A percentile compares a stretch with the other conserved stretches of the same genome.
phyloP scores from a whole-genome alignment of 2,113 vertebrate genomes.

The Hypomesus transpacificus region DNA sequence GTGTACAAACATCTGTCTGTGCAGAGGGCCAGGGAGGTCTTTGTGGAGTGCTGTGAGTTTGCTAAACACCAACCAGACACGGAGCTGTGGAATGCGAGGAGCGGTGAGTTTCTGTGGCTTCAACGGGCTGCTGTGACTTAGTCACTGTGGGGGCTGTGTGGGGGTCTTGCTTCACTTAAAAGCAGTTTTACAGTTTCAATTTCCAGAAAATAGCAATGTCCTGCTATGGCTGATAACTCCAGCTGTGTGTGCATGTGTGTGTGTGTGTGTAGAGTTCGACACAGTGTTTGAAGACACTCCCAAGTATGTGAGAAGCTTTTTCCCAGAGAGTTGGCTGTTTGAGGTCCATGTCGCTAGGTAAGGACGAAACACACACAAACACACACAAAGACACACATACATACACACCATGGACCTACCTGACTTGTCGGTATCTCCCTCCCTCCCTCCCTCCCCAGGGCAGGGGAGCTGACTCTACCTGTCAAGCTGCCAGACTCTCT shows the following conservation, averaged over 20 bases:
- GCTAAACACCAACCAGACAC: not conserved
- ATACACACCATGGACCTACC: no score
- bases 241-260: slow-evolving; percentile 13
- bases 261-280: slow-evolving; percentile 64
- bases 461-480: slow-evolving; percentile 53
- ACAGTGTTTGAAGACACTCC: slow-evolving; percentile 61
- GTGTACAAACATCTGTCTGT: not conserved
- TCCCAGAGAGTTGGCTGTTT: slow-evolving; percentile 97
- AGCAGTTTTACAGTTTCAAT: not conserved
- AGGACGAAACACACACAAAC: slow-evolving; percentile 48
- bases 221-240: not conserved
- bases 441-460: slow-evolving; percentile 35
- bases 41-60: not conserved
- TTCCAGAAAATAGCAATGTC: not conserved
- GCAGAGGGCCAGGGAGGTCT: not conserved
- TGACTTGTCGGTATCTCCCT: no score
- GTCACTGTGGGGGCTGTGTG: not conserved
- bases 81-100: not conserved
- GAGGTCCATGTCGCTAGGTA: slow-evolving; percentile 71
- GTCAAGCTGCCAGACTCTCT: slow-evolving; percentile 83
- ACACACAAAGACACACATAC: no score
- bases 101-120: not conserved
- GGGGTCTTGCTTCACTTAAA: no score
- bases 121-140: not conserved
- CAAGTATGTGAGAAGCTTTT: slow-evolving; percentile 82